Percentiles rank a stretch among this genome's conserved stretches.
phyloP scores from a whole-genome alignment of 2,113 vertebrate genomes.

The Formicarius rufipectus region DNA sequence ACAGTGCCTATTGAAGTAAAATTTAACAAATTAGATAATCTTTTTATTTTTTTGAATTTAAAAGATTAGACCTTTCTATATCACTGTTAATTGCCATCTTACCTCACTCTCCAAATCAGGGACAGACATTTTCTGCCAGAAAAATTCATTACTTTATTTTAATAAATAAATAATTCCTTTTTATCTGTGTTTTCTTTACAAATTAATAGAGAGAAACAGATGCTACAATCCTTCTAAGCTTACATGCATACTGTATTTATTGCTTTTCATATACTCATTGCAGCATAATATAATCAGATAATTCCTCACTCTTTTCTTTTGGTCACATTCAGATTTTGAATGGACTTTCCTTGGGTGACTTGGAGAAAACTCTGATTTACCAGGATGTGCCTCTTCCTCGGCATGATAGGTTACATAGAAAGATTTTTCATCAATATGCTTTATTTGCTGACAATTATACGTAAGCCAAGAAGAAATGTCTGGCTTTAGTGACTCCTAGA shows the following conservation, averaged over 20 bases:
- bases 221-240: not conserved
- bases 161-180: not conserved
- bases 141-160: not conserved
- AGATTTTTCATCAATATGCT: conserved; percentile 35
- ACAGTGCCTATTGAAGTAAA: not conserved
- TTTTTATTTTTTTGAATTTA: not conserved
- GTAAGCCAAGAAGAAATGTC: conserved; percentile 49
- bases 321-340: not conserved
- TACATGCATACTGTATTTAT: not conserved
- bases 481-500: conserved; percentile 54
- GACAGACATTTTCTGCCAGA: not conserved
- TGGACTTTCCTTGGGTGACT: not conserved
- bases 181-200: not conserved
- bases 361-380: conserved; percentile 44
- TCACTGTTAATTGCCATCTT: not conserved
- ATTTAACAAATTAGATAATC: not conserved
- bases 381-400: conserved; percentile 58
- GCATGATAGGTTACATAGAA: conserved; percentile 53
- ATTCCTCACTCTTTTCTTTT: not conserved
- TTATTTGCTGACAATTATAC: conserved; percentile 65
- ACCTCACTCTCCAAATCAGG: not conserved
- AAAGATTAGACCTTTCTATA: not conserved
- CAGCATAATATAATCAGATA: not conserved
- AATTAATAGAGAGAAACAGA: not conserved
- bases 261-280: conserved; percentile 11